Evolutionary conservation across 2,797 vertebrate genomes (phyloP).

Genomic region (Cyprinodon diabolis): DNA sequence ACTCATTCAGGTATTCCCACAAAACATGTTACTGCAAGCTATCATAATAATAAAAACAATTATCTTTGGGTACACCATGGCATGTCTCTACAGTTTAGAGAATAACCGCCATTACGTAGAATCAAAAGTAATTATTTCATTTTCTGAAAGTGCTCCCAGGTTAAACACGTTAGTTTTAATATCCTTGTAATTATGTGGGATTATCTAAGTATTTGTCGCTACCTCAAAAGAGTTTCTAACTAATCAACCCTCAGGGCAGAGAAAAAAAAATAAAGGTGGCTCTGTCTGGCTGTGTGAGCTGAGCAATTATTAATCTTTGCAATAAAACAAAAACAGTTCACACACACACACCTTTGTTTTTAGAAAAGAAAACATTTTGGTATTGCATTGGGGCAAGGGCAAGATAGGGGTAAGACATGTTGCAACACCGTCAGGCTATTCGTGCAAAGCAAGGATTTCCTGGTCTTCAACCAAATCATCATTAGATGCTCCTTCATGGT

Average conservation of each 20-base stretch:
- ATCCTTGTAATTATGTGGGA: constrained; percentile 31
- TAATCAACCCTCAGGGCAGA: constrained; percentile 34
- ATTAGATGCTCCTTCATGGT: constrained; percentile 1
- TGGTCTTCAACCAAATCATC: constrained; percentile 28
- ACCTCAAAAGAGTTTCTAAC: constrained; percentile 6
- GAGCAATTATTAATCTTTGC: constrained; percentile 29
- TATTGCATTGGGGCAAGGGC: constrained; percentile 6
- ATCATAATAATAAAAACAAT: constrained; percentile 36
- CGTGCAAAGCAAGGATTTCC: constrained; percentile 25
- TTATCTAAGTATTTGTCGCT: constrained; percentile 7
- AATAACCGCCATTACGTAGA: constrained; percentile 22
- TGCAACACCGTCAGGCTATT: constrained; percentile 23
- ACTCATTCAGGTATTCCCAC: constrained; percentile 14
- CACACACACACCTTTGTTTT: constrained; percentile 38
- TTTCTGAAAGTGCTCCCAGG: constrained; percentile 4
- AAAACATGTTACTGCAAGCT: constrained; percentile 28
- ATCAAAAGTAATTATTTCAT: constrained; percentile 33
- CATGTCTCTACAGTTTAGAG: constrained; percentile 34
- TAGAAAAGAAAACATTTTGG: constrained; percentile 28
- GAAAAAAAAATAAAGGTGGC: constrained; percentile 32
- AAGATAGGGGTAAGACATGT: constrained; percentile 43
- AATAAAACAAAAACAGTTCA: constrained; percentile 39
- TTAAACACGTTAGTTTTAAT: constrained; percentile 30
- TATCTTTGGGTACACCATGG: constrained; percentile 19
- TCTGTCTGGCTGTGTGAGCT: constrained; percentile 22